Evolutionary conservation across 2,888 invertebrate species (phyloP).

Genomic region (Oscheius sp.): DNA sequence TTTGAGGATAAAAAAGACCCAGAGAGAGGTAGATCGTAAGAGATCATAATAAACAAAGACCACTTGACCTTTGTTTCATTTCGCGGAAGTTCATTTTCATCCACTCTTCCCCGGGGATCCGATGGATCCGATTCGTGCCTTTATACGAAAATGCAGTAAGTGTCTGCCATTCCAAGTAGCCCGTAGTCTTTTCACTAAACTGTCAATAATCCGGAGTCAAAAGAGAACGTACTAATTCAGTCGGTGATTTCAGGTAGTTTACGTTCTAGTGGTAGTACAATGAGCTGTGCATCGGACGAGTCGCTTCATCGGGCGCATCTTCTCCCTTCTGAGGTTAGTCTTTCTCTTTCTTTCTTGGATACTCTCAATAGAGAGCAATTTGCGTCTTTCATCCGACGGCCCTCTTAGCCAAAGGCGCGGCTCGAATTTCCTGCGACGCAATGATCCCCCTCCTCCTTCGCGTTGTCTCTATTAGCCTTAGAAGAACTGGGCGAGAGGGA

Average conservation of each 20-base stretch:
- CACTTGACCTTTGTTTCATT: too few relatives aligned
- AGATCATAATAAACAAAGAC: too few relatives aligned
- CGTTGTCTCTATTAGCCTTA: slow-evolving; percentile 2
- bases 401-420: slow-evolving; percentile 34
- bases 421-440: slow-evolving; percentile 37
- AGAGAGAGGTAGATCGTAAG: too few relatives aligned
- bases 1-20: too few relatives aligned
- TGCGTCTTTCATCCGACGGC: slow-evolving; percentile 37
- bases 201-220: neutral
- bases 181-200: neutral
- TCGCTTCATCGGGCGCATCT: slow-evolving; percentile 31
- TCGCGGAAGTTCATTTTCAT: too few relatives aligned
- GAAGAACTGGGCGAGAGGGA: slow-evolving; percentile 4
- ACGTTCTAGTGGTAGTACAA: slow-evolving; percentile 70
- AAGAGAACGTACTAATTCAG: neutral
- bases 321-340: slow-evolving; percentile 29
- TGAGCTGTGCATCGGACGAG: slow-evolving; percentile 73
- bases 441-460: slow-evolving; percentile 14
- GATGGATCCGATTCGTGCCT: too few relatives aligned
- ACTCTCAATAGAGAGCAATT: slow-evolving; percentile 24
- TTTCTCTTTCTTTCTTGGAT: neutral
- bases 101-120: too few relatives aligned
- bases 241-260: slow-evolving; percentile 64
- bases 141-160: neutral
- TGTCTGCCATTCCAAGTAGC: neutral